Conservation (phyloP, 1,140 invertebrate genomes). For the Plodia interpunctella region DNA sequence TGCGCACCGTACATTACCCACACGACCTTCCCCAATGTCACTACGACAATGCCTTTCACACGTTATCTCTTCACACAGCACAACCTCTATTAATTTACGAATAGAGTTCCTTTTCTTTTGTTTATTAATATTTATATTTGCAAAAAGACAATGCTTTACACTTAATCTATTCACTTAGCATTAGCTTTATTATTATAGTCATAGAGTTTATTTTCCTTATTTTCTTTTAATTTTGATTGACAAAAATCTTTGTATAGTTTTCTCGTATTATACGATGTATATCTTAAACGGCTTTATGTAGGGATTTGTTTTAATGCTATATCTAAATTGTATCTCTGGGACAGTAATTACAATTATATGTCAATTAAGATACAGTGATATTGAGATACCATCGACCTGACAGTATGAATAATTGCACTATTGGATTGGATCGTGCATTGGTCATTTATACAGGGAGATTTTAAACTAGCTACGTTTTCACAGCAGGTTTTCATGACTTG, state of each 20-base stretch:
- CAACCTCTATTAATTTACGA: slow-evolving; percentile 25
- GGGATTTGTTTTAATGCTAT: neutral
- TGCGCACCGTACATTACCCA: slow-evolving; percentile 30
- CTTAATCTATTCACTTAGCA: neutral
- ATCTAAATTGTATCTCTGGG: neutral
- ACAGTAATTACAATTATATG: neutral
- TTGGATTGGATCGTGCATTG: neutral
- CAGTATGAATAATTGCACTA: neutral
- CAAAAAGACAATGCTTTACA: slow-evolving; percentile 14
- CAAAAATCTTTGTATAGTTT: neutral
- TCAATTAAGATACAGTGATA: neutral
- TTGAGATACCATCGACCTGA: neutral
- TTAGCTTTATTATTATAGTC: slow-evolving; percentile 25
- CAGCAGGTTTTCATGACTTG: too few relatives aligned
- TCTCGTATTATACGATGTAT: neutral
- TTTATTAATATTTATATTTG: slow-evolving; percentile 11
- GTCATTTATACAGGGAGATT: too few relatives aligned
- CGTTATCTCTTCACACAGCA: neutral
- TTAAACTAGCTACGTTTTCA: too few relatives aligned
- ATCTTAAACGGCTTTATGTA: neutral
- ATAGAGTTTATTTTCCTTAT: neutral
- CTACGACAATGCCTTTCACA: slow-evolving; percentile 33
- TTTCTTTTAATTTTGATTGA: slow-evolving; percentile 11
- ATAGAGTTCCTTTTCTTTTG: neutral
- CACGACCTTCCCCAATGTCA: slow-evolving; percentile 45